These are phyloP conservation scores for Lepidurus packardi DNA, from an alignment of 1,140 invertebrate genomes.

Conservation along the genomic window DNA sequence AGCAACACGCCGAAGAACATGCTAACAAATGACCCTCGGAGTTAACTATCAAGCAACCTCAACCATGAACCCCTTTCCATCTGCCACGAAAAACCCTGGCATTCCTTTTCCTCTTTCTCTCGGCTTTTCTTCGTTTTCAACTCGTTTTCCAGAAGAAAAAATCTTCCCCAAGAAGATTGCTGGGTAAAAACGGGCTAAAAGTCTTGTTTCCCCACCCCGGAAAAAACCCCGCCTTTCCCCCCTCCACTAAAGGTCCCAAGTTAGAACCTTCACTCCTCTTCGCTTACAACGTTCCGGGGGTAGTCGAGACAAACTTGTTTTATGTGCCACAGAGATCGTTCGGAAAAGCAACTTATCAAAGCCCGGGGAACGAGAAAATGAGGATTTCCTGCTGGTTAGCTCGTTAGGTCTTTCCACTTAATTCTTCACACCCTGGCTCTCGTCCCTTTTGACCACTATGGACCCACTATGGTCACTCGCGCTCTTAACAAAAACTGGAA, in stretches of 20 bases:
- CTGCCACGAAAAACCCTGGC: background rate
- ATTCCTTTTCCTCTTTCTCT: too few species aligned
- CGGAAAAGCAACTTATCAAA: background rate
- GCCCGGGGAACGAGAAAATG: background rate
- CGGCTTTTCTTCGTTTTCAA: too few species aligned
- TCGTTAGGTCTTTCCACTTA: constrained; percentile 19
- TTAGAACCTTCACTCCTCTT: too few species aligned
- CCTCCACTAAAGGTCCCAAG: too few species aligned
- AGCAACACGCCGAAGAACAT: constrained; percentile 10
- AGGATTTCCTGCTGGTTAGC: constrained; percentile 21
- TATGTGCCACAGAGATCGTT: too few species aligned
- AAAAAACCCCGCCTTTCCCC: too few species aligned
- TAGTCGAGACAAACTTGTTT: too few species aligned
- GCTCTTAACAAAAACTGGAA: background rate
- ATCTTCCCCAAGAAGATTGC: too few species aligned
- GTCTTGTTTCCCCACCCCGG: too few species aligned
- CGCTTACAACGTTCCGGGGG: too few species aligned
- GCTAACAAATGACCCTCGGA: constrained; percentile 6
- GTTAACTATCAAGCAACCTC: background rate
- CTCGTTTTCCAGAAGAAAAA: too few species aligned
- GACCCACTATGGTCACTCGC: background rate
- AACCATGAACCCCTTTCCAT: background rate
- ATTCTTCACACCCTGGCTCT: background rate
- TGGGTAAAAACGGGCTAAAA: too few species aligned
- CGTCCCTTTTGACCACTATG: background rate